Percentiles rank a stretch among this genome's conserved stretches.
Conservation (phyloP, 1,140 invertebrate species). For the Polypedilum pembai region DNA sequence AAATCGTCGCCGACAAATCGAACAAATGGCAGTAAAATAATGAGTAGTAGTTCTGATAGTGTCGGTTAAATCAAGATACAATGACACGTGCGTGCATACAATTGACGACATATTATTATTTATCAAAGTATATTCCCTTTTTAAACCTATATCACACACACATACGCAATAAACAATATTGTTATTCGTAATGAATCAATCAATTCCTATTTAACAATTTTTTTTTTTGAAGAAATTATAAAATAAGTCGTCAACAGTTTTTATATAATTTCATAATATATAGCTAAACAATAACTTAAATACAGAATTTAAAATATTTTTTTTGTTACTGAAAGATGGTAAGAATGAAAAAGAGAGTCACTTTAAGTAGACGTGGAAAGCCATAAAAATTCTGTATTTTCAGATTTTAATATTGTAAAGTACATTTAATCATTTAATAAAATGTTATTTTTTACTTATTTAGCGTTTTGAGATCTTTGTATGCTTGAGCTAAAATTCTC, state of each 20-base stretch:
- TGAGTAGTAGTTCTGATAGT: not conserved
- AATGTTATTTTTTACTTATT: not conserved
- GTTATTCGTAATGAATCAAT: not conserved
- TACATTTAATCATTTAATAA: constrained; percentile 12
- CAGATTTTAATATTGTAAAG: not conserved
- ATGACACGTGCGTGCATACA: too few relatives aligned
- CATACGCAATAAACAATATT: not conserved
- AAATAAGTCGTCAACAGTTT: not conserved
- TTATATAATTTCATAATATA: too few relatives aligned
- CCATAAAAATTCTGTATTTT: constrained; percentile 3
- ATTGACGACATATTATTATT: not conserved
- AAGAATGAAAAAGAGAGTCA: not conserved
- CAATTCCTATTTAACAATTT: not conserved
- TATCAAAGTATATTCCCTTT: not conserved
- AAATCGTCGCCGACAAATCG: constrained; percentile 32
- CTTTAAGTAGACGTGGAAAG: not conserved
- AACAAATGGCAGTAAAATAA: not conserved
- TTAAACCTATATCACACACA: not conserved
- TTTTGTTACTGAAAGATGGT: too few relatives aligned
- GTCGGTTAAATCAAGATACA: not conserved
- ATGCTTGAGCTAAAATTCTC: not conserved
- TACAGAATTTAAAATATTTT: not conserved
- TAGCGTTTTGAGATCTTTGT: not conserved
- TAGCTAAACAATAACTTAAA: too few relatives aligned
- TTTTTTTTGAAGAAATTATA: not conserved